Conservation (phyloP, 1,140 invertebrate species). For the Chironomus tepperi region DNA sequence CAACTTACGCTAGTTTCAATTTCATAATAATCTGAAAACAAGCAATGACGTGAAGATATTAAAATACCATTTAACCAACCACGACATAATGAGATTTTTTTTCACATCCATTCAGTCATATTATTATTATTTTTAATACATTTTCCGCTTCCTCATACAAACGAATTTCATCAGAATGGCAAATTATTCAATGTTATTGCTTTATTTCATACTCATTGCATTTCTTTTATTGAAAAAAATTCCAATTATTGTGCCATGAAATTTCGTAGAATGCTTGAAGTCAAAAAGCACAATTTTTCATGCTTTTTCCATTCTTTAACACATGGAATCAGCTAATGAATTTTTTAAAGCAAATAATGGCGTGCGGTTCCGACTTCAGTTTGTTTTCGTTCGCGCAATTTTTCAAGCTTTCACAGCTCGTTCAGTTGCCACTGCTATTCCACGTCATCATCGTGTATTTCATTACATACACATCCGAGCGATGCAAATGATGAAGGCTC, state of each 20-base stretch:
- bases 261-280: background rate
- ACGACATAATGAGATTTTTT: slow-evolving; percentile 7
- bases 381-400: background rate
- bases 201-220: background rate
- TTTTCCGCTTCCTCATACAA: background rate
- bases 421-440: background rate
- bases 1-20: background rate
- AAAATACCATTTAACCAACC: slow-evolving; percentile 2
- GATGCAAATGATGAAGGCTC: too few relatives aligned
- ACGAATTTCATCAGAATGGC: background rate
- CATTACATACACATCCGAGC: too few relatives aligned
- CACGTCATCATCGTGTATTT: too few relatives aligned
- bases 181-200: background rate
- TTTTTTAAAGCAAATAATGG: background rate
- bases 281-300: background rate
- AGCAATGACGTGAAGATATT: background rate
- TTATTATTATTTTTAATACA: background rate
- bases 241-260: too few relatives aligned
- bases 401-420: background rate
- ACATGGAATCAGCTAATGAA: background rate
- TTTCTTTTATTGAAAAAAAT: background rate
- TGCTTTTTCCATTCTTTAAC: background rate
- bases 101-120: background rate
- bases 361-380: background rate
- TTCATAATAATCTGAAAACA: background rate